These are phyloP conservation scores for Luperina testacea DNA, from an alignment of 2,888 invertebrate genomes.

Conservation along the genomic window DNA sequence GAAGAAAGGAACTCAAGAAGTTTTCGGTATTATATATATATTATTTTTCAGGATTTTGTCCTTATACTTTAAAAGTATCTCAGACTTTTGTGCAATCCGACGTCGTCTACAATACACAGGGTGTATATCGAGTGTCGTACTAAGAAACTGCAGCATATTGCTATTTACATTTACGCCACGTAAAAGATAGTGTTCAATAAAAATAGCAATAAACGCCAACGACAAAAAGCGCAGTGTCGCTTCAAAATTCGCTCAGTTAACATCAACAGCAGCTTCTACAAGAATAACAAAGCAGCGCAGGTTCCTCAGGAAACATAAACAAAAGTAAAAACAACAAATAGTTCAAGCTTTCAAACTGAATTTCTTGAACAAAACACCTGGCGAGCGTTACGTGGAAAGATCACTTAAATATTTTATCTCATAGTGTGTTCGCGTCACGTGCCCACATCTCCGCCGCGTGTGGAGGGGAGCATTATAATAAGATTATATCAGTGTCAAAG, in stretches of 20 bases:
- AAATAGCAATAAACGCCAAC: constrained; percentile 6
- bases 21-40: constrained; percentile 1
- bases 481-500: constrained; percentile 72
- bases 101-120: not conserved
- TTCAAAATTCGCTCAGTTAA: constrained; percentile 20
- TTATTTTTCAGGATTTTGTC: not conserved
- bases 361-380: constrained; percentile 54
- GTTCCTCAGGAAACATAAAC: constrained; percentile 14
- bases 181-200: constrained; percentile 4
- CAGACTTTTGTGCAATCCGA: not conserved
- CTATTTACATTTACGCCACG: constrained; percentile 5
- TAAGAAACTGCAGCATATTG: constrained; percentile 3
- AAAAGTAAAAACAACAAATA: constrained; percentile 7
- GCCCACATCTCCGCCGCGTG: constrained; percentile 46
- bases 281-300: constrained; percentile 20
- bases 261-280: constrained; percentile 16
- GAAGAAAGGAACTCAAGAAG: not conserved
- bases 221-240: not conserved
- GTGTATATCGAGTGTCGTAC: not conserved
- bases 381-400: constrained; percentile 46
- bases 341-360: constrained; percentile 18
- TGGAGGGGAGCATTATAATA: constrained; percentile 68
- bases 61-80: not conserved
- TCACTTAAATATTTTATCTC: constrained; percentile 65
- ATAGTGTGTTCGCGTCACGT: constrained; percentile 69